Evolutionary conservation across 2,113 vertebrate genomes (phyloP).

Genomic region (Brachyhypopomus gauderio): DNA sequence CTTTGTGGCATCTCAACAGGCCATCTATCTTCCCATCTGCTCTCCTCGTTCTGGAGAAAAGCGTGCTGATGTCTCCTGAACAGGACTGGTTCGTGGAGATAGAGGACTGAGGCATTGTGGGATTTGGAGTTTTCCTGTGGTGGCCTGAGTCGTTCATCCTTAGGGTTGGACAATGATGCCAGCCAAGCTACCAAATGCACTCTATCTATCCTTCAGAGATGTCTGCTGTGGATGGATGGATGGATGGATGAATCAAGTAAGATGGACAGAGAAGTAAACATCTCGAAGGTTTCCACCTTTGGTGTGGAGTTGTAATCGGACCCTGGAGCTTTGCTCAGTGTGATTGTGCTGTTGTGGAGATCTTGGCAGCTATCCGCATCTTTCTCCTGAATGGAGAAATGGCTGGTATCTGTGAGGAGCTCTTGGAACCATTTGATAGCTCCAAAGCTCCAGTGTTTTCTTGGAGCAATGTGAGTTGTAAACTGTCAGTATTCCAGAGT

Average conservation of each 20-base stretch:
- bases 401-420: neutral
- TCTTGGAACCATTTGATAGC: neutral
- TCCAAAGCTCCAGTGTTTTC: neutral
- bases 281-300: neutral
- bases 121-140: no score
- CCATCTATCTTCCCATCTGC: constrained; percentile 46
- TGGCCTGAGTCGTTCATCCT: no score
- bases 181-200: no score
- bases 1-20: constrained; percentile 45
- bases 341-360: constrained; percentile 9
- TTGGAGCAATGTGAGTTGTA: neutral
- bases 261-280: neutral
- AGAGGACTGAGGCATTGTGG: no score
- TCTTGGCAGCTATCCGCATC: neutral
- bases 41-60: constrained; percentile 21
- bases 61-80: neutral
- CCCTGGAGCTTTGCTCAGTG: constrained; percentile 7
- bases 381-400: neutral
- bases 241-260: no score
- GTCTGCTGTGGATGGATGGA: no score
- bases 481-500: neutral
- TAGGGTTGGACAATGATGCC: no score
- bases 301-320: neutral
- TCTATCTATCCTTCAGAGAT: no score
- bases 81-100: no score